Conservation (phyloP, 2,888 invertebrate genomes). For the Fragum whitleyi region DNA sequence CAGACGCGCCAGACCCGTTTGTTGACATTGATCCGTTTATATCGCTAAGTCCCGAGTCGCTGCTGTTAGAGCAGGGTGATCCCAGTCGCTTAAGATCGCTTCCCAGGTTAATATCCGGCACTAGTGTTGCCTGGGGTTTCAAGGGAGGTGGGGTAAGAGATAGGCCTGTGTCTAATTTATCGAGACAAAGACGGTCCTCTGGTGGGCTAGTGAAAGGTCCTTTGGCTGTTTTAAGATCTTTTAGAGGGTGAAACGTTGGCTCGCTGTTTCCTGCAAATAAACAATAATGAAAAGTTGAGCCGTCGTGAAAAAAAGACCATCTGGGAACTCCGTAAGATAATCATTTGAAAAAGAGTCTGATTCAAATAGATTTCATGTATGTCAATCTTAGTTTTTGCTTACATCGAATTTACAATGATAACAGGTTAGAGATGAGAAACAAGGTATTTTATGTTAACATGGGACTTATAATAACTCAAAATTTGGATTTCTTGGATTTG, state of each 20-base stretch:
- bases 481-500: too few relatives aligned
- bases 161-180: conserved; percentile 52
- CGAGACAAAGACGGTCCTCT: conserved; percentile 57
- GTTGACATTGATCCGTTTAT: conserved; percentile 76
- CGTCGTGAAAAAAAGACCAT: neutral
- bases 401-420: too few relatives aligned
- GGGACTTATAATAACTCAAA: too few relatives aligned
- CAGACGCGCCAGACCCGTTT: conserved; percentile 64
- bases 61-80: conserved; percentile 80
- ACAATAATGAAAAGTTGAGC: neutral
- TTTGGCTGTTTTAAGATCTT: conserved; percentile 48
- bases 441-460: too few relatives aligned
- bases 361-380: neutral
- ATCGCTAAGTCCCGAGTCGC: conserved; percentile 80
- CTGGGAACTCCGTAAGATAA: too few relatives aligned
- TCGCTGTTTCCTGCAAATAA: conserved; percentile 12
- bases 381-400: neutral
- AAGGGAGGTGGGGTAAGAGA: conserved; percentile 57
- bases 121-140: conserved; percentile 59
- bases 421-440: too few relatives aligned
- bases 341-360: too few relatives aligned
- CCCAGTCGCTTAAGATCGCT: conserved; percentile 74
- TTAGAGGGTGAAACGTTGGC: conserved; percentile 20
- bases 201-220: conserved; percentile 36
- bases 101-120: conserved; percentile 59